These are phyloP conservation scores for Nomada ferruginata DNA, from an alignment of 2,888 invertebrate genomes.

Conservation along the genomic window DNA sequence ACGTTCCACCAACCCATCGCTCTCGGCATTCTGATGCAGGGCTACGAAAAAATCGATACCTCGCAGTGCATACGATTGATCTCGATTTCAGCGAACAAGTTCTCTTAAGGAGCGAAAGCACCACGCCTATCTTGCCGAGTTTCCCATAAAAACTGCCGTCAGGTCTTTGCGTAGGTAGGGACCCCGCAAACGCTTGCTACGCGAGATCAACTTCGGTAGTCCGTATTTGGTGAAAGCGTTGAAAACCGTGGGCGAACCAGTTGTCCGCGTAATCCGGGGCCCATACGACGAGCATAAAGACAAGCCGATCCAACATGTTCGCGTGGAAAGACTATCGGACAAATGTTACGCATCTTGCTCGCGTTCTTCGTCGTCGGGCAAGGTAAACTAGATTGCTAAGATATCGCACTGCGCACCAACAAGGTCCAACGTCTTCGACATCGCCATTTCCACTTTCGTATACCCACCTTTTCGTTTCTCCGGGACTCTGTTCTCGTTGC, in stretches of 20 bases:
- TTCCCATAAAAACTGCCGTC: conserved; percentile 74
- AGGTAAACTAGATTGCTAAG: too few species aligned
- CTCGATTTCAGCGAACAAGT: conserved; percentile 29
- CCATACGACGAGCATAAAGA: conserved; percentile 27
- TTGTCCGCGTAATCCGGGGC: conserved; percentile 73
- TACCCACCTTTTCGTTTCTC: conserved; percentile 65
- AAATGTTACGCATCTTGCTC: too few species aligned
- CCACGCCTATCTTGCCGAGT: conserved; percentile 57
- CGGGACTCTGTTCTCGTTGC: conserved; percentile 69
- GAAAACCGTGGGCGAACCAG: conserved; percentile 80
- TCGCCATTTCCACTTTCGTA: not conserved
- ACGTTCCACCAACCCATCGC: not conserved
- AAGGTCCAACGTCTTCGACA: too few species aligned
- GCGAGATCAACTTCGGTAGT: conserved; percentile 64
- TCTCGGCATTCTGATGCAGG: not conserved
- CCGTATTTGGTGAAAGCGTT: conserved; percentile 81
- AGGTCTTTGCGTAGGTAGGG: conserved; percentile 76
- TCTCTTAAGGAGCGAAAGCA: conserved; percentile 71
- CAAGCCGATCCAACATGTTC: not conserved
- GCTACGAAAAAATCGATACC: conserved; percentile 13
- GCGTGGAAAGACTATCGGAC: too few species aligned
- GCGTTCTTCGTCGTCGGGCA: too few species aligned
- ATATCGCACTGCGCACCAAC: too few species aligned
- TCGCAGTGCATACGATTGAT: conserved; percentile 27
- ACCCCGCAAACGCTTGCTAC: conserved; percentile 51